Conservation (phyloP, 2,113 vertebrate species). For the Porphyrio hochstetteri region DNA sequence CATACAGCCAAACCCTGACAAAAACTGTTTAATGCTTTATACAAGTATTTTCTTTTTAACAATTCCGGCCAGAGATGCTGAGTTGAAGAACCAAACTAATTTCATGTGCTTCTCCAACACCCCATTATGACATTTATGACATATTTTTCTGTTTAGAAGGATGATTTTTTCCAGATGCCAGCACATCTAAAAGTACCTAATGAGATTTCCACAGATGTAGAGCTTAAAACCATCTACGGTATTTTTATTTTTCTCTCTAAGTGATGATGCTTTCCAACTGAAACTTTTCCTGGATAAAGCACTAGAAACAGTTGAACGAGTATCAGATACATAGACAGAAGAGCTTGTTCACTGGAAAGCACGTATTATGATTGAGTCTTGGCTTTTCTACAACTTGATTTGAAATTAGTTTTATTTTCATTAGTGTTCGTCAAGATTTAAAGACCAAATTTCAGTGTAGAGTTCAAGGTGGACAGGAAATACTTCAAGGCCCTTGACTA, state of each 20-base stretch:
- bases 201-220: constrained; percentile 77
- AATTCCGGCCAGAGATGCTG: constrained; percentile 47
- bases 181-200: constrained; percentile 80
- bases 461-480: not conserved
- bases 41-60: constrained; percentile 67
- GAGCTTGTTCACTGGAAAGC: constrained; percentile 58
- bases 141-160: constrained; percentile 79
- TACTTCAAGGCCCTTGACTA: not conserved
- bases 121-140: constrained; percentile 72
- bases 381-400: not conserved
- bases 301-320: constrained; percentile 45
- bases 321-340: constrained; percentile 50
- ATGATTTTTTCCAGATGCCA: constrained; percentile 82
- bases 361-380: not conserved
- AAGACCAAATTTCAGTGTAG: not conserved
- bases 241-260: constrained; percentile 69
- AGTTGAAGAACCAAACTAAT: constrained; percentile 75
- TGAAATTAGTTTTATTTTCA: not conserved
- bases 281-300: constrained; percentile 67
- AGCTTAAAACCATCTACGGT: constrained; percentile 73
- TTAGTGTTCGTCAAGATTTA: not conserved
- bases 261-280: constrained; percentile 67
- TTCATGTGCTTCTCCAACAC: constrained; percentile 75
- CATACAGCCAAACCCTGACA: constrained; percentile 26
- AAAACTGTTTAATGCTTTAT: constrained; percentile 47